Evolutionary conservation across 2,797 vertebrate genomes (phyloP).

Genomic region (Smutsia temminckii): DNA sequence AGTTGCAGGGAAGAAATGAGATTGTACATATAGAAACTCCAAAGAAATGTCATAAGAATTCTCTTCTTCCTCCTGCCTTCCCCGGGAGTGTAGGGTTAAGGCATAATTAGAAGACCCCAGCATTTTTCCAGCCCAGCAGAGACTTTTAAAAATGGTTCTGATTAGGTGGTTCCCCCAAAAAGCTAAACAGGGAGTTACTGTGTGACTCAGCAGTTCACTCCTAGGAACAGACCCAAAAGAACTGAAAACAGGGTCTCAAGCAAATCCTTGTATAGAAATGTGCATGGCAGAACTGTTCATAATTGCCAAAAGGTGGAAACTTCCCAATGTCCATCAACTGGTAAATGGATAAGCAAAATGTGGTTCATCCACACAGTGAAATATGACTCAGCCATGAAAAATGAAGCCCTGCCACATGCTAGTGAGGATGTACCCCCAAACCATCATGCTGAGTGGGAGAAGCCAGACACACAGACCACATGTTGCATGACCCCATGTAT

Average conservation of each 20-base stretch:
- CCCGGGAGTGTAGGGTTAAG: no score
- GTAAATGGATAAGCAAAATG: not conserved
- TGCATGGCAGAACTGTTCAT: not conserved
- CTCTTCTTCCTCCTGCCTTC: no score
- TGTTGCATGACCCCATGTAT: not conserved
- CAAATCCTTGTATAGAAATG: rapidly evolving
- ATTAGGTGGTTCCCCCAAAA: not conserved
- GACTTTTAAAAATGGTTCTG: not conserved
- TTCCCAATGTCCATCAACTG: not conserved
- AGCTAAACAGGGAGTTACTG: no score
- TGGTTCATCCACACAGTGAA: not conserved
- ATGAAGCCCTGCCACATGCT: not conserved
- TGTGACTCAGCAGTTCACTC: not conserved
- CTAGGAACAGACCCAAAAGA: not conserved
- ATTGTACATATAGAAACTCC: not conserved
- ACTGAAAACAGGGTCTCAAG: not conserved
- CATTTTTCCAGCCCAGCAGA: not conserved
- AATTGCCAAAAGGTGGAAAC: not conserved
- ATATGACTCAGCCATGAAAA: not conserved
- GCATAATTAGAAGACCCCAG: not conserved
- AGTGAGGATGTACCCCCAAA: not conserved
- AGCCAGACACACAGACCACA: not conserved
- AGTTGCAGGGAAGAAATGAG: not conserved
- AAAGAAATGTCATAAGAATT: not conserved
- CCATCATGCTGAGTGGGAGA: not conserved